phyloP scores from a whole-genome alignment of 2,797 vertebrate genomes.

The Spea hammondii region DNA sequence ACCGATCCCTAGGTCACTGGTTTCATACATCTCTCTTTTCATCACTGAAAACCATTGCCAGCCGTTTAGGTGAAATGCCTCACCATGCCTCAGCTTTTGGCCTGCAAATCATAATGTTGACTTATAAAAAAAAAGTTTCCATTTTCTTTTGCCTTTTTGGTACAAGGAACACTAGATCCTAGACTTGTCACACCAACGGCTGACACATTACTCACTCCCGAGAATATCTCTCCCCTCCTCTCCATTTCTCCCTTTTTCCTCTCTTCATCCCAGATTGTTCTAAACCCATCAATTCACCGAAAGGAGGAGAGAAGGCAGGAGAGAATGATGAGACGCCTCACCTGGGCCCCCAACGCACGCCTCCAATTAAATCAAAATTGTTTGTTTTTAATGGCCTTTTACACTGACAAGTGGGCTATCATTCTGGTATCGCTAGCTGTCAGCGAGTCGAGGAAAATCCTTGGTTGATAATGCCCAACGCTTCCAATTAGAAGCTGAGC shows the following conservation, averaged over 20 bases:
- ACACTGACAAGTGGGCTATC: conserved; percentile 99
- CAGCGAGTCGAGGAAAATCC: conserved; percentile 93
- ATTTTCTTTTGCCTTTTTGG: conserved; percentile 1
- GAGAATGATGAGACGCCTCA: conserved; percentile 68
- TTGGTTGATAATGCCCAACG: conserved; percentile 99
- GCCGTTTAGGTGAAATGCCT: no score
- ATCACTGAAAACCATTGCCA: no score
- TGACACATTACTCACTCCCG: conserved; percentile 58
- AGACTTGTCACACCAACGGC: conserved; percentile 60
- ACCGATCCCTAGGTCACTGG: no score
- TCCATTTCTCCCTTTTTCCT: conserved; percentile 56
- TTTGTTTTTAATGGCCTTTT: conserved; percentile 99
- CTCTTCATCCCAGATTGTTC: conserved; percentile 63
- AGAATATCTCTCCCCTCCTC: conserved; percentile 2
- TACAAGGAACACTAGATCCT: conserved; percentile 2
- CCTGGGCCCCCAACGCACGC: conserved; percentile 77
- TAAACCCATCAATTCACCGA: conserved; percentile 59
- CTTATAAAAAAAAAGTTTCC: neutral
- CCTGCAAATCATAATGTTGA: neutral
- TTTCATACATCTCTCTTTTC: no score
- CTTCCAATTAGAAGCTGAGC: conserved; percentile 98
- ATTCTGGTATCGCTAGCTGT: conserved; percentile 97
- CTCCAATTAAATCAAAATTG: conserved; percentile 99
- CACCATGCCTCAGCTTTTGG: no score
- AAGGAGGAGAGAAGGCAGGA: conserved; percentile 56